Evolutionary conservation across 2,113 vertebrate genomes (phyloP), one percentile per base, ranked within the genome.

Genomic region (Scartelaos histophorus): DNA sequence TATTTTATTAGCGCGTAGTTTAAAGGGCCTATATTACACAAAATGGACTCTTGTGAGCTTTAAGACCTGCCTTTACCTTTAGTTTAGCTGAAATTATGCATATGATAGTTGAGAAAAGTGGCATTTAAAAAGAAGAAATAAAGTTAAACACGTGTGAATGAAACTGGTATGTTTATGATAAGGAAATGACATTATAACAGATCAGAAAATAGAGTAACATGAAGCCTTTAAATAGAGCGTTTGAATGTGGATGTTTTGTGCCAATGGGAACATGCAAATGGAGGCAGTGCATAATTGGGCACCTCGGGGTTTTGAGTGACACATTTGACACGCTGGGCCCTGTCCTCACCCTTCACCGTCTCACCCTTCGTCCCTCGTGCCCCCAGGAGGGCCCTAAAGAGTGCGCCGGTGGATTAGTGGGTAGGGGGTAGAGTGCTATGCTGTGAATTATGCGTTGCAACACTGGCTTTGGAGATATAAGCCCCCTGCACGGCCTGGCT

Each of bases 391-490:
- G 84, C 86, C 83, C 85, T 80, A 58, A 85, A 86, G 86, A 90
- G 76, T 71, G 84, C 79, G 77, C 68, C 51, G 72, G 78, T 76
- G 88, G 90, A 92, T 92, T 92, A 90, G 84, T 67, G 83, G 86
- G 87, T 81, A 77, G 89, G 85, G 84, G 88, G 83, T 87, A 71
- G 82, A 22, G 79, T 76, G 73, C 43, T 85, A 74, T 35, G 76
- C 84, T 73, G 45, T 73, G 86, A 88, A 87, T 88, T 89, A 85
- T 66, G 70, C 80, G 56, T 70, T 73, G 81, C 89, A 82, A 90
- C 89, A 85, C 38, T 87, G 88, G 90, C 89, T 91, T 92, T 92
- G 74, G 83, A 85, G 85, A 89, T 85, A 89, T 86, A 88, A 89
- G 84, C 88, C 86, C 87, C 82, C 81, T 45, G 51, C 71, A 75